Evolutionary conservation across 2,888 invertebrate species (phyloP).

Genomic region (Lissonota sp.): DNA sequence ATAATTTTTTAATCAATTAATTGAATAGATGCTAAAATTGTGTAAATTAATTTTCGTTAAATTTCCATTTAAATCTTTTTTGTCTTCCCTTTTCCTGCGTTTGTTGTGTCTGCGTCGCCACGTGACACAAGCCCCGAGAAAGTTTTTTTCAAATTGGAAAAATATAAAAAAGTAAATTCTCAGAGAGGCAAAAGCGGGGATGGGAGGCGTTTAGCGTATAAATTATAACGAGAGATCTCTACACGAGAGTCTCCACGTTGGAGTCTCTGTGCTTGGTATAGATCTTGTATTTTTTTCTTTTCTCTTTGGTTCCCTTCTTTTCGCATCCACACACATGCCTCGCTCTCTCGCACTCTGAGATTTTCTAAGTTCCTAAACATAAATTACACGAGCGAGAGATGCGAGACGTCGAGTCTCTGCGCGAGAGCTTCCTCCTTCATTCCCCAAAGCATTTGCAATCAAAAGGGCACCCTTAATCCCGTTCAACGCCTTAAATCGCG

Average conservation of each 20-base stretch:
- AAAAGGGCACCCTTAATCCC: too few relatives aligned
- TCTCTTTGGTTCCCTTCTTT: constrained; percentile 28
- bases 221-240: constrained; percentile 78
- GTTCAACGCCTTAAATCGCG: too few relatives aligned
- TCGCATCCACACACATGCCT: constrained; percentile 60
- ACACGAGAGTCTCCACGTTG: constrained; percentile 57
- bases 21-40: background rate
- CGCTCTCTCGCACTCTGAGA: constrained; percentile 48
- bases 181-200: constrained; percentile 63
- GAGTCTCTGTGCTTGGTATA: constrained; percentile 63
- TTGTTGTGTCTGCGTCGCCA: constrained; percentile 62
- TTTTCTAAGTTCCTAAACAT: constrained; percentile 71
- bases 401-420: constrained; percentile 48
- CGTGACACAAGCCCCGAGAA: constrained; percentile 53
- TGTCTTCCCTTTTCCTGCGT: constrained; percentile 24
- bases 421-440: constrained; percentile 35
- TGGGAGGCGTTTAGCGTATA: constrained; percentile 78
- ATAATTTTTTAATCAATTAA: too few relatives aligned
- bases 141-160: constrained; percentile 43
- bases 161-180: constrained; percentile 42
- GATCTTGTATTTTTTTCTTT: constrained; percentile 36
- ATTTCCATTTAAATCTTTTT: constrained; percentile 10
- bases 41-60: background rate
- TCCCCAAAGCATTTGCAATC: background rate
- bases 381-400: constrained; percentile 66